Evolutionary conservation across 2,888 invertebrate species (phyloP), one percentile per base, ranked within the genome.

Genomic region (Drosophila ustulata): DNA sequence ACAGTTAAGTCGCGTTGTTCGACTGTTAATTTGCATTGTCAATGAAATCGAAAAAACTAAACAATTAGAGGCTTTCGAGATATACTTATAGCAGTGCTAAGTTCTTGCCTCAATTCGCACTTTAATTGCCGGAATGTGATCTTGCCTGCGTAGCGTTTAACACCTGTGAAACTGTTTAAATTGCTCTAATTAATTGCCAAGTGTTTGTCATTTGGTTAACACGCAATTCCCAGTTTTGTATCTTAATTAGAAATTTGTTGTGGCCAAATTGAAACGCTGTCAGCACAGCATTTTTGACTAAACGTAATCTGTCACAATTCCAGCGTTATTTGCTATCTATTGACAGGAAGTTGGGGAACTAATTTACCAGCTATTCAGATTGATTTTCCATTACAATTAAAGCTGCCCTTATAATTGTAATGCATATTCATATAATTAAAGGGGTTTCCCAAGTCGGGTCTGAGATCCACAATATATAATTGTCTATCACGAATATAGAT

Each of bases 1-100:
- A 86, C 89, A 86, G 89, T 83, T 83, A 80, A 68, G 47, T 51
- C 50, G 59, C 69, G 65, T 57, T 63, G 63, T 47, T 55, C 8
- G 75, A 71, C 67, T 83, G 75, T 65, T 78, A 83, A 88, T 83
- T 83, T 50, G 53, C 18, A 63, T 74, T 80, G 68, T 52, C 88
- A 88, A 80, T 82, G 86, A 57, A 79, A 74, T 58, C 50, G 55
- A 68, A 67, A 62, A 7, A 8, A 32, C 3, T 41, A 59, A 82
- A 71, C 56, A 67, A 73, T 72, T 70, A 61, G 50, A 57, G 63
- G 52, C 23, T 66, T 66, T 59, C 39, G n/a, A 6, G 47, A 11
- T 18, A 61, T 8, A 52, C 30, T 39, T 53, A 47, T 45, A 11
- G 11, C 23, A 37, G 8, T 39, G 41, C 28, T 57, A 47, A 34